Evolutionary conservation across 2,113 vertebrate species (phyloP), one percentile per base, ranked within the genome.

Genomic region (Rhinoderma darwinii): DNA sequence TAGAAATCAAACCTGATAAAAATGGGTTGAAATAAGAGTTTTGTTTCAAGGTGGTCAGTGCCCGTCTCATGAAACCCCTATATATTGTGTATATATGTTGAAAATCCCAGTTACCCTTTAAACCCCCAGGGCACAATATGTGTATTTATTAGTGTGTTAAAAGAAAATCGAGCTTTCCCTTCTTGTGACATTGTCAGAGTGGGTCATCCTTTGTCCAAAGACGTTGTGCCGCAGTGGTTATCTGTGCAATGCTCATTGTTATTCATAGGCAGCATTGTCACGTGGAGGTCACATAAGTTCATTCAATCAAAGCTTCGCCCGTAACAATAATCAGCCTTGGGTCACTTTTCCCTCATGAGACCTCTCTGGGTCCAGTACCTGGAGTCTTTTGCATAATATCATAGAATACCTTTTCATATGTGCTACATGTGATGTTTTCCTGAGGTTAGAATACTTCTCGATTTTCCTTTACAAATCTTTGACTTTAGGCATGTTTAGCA

Each of bases 251-350:
- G 85, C 89, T 91, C 90, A 89, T 90, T 92, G 88, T 90, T 93
- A 92, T 92, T 90, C 91, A 86, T 79, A 0, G 0, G 77, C 90
- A 92, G 92, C 88, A 88, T 89, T 74, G 2, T 88, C 90, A 88
- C 85, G 87, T n/a, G 84, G 89, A 88, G 90, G 90, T 92, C 90
- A 91, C 89, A 77, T 83, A 89, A 93, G 91, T 92, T 93, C 93
- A 93, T 93, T 90, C 93, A 91, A 91, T 93, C 93, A 93, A 91
- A 92, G 87, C 90, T 80, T 1, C 83, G 86, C 89, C 91, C 90
- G 88, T 90, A 92, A 90, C 88, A 89, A 41, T 86, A 89, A 90
- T 88, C 84, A 0, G 89, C 88, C 89, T 90, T 73, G 0, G 91
- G 92, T 92, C 91, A 92, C 73, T 84, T 89, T 66, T 18, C 2